Percentiles rank a stretch among this genome's conserved stretches.
Evolutionary conservation across 2,888 invertebrate genomes (phyloP).

Genomic region (Ypsolopha scabrella): DNA sequence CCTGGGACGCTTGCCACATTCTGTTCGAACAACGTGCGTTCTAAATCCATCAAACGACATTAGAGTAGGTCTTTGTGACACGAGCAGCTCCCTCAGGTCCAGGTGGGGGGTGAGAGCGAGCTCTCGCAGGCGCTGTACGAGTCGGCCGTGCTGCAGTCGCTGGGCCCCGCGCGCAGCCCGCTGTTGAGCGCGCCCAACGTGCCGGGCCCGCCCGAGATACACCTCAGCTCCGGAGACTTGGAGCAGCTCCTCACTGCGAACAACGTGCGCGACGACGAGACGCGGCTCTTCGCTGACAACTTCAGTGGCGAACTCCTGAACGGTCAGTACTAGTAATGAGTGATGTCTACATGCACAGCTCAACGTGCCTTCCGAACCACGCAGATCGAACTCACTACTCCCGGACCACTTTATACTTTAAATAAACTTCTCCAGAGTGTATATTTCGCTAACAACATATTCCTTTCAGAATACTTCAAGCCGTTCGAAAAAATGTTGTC

Average conservation of each 20-base stretch:
- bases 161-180: constrained; percentile 6
- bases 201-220: constrained; percentile 25
- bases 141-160: not conserved
- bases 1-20: too few species aligned
- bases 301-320: constrained; percentile 6
- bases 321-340: too few species aligned
- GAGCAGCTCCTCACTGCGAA: constrained; percentile 24
- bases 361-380: too few species aligned
- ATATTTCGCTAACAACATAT: too few species aligned
- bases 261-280: constrained; percentile 21
- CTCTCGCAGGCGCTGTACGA: constrained; percentile 20
- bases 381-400: too few species aligned
- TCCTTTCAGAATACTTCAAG: constrained; percentile 32
- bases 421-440: too few species aligned
- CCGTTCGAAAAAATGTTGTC: constrained; percentile 11
- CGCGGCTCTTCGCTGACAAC: constrained; percentile 14
- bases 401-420: too few species aligned
- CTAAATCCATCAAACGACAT: too few species aligned
- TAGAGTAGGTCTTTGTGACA: too few species aligned
- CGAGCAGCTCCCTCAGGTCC: not conserved
- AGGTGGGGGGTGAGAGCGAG: constrained; percentile 7
- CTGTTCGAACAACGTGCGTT: too few species aligned
- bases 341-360: too few species aligned
- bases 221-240: constrained; percentile 38
- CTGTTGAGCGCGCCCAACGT: constrained; percentile 21